phyloP scores from a whole-genome alignment of 1,140 invertebrate species.

The Acromyrmex echinatior region DNA sequence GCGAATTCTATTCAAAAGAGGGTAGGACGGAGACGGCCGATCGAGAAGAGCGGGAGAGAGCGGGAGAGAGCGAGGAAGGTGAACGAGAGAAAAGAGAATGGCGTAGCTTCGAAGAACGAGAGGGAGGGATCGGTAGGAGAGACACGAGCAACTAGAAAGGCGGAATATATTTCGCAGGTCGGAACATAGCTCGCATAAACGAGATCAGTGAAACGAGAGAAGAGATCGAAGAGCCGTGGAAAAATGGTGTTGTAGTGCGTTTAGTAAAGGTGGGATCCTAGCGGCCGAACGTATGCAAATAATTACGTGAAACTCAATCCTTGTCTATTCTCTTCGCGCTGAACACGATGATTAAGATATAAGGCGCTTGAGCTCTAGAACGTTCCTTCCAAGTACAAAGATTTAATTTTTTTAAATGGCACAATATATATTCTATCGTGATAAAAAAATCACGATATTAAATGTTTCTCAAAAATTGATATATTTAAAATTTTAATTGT shows the following conservation, averaged over 20 bases:
- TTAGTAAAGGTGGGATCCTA: background rate
- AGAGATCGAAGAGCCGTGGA: slow-evolving; percentile 11
- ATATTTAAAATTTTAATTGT: background rate
- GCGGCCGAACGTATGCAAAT: slow-evolving; percentile 25
- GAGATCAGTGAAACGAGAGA: slow-evolving; percentile 25
- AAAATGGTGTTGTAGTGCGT: slow-evolving; percentile 14
- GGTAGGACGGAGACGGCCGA: background rate
- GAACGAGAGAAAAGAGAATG: slow-evolving; percentile 49
- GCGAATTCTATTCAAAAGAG: slow-evolving; percentile 51
- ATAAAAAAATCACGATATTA: background rate
- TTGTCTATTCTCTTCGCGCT: background rate
- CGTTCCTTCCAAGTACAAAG: background rate
- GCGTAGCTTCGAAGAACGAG: slow-evolving; percentile 44
- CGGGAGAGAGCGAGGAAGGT: background rate
- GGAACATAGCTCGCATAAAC: slow-evolving; percentile 26
- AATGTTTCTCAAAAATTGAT: background rate
- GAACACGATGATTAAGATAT: background rate
- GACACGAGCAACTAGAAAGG: slow-evolving; percentile 53
- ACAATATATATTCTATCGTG: background rate
- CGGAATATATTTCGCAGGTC: slow-evolving; percentile 65
- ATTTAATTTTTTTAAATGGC: background rate
- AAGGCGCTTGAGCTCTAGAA: background rate
- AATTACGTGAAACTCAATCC: slow-evolving; percentile 31
- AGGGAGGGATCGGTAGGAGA: slow-evolving; percentile 8
- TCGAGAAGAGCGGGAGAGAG: background rate